These are phyloP conservation scores for Tyria jacobaeae DNA, from an alignment of 2,888 invertebrate species.

Conservation along the genomic window DNA sequence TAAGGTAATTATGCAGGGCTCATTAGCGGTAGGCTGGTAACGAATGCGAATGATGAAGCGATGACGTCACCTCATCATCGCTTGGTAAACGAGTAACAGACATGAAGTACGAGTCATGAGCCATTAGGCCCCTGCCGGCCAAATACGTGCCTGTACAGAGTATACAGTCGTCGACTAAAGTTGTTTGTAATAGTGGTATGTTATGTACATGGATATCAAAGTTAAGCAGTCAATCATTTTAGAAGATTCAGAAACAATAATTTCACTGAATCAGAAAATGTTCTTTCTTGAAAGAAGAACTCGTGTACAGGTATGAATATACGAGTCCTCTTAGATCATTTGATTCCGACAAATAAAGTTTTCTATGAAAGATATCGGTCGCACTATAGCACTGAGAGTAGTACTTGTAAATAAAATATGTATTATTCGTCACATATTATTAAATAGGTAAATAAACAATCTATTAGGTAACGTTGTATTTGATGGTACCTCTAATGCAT, in stretches of 20 bases:
- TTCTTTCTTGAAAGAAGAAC: background rate
- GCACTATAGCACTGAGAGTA: no score
- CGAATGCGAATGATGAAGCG: conserved; percentile 9
- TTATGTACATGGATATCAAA: background rate
- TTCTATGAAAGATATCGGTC: no score
- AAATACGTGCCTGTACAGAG: conserved; percentile 70
- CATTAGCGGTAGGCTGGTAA: conserved; percentile 18
- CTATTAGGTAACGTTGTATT: conserved; percentile 5
- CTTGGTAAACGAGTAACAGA: conserved; percentile 59
- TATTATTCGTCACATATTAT: no score
- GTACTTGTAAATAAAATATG: no score
- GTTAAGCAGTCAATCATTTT: no score
- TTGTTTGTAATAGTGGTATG: background rate
- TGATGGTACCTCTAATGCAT: conserved; percentile 44
- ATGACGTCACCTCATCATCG: conserved; percentile 58
- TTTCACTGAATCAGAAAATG: background rate
- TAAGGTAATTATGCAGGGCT: conserved; percentile 17
- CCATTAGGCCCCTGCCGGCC: conserved; percentile 63
- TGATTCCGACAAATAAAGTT: background rate
- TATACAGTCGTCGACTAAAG: conserved; percentile 54
- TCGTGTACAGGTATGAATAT: no score
- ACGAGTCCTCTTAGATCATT: no score
- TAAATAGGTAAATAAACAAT: no score
- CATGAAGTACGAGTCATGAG: conserved; percentile 54
- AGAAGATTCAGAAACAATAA: no score